Evolutionary conservation across 2,888 invertebrate genomes (phyloP), one percentile per base, ranked within the genome.

Genomic region (Ochropleura leucogaster): DNA sequence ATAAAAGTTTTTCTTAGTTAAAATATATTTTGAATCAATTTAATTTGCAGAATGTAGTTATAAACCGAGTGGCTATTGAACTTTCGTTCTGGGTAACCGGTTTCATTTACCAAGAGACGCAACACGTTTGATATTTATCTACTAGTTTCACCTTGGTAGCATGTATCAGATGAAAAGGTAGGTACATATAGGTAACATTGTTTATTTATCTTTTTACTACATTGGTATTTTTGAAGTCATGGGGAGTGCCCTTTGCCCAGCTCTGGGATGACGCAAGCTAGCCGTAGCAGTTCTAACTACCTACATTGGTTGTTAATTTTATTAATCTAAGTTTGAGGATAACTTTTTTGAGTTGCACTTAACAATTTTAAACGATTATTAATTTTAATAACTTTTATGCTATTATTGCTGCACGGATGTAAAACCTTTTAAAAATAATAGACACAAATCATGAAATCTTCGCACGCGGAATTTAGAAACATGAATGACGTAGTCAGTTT

Each of bases 11-110:
- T 63, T 40, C 7, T 44, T 18, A 53, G 46, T 57, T 5, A 18
- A 51, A 44, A 20, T 20, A 18, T 30, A 0, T 10, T 75, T 18
- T 44, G 6, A 42, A 40, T 51, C 9, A 42, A 53, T 51, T 6
- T 20, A 46, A 30, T 44, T 42, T 60, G 16, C 46, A 69, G 49
- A 70, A 9, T 14, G 14, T 6, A n/a, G 30, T 20, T 60, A 49
- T 20, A 30, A 46, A 10, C 3, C 9, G n/a, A 20, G 5, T 46
- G 80, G 75, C 51, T 74, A 67, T 64, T 70, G 75, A 81, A 64
- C 70, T 60, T 60, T 10, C 4, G 59, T 4, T 51, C 49, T 51
- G 53, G 55, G n/a, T 49, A 80, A 80, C 67, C 68, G 64, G 80
- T 80, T 70, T 59, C 0, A 53, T 40, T 72, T 60, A 60, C n/a